These are phyloP conservation scores for Gnatocerus cornutus DNA, from an alignment of 2,888 invertebrate species.

Conservation along the genomic window DNA sequence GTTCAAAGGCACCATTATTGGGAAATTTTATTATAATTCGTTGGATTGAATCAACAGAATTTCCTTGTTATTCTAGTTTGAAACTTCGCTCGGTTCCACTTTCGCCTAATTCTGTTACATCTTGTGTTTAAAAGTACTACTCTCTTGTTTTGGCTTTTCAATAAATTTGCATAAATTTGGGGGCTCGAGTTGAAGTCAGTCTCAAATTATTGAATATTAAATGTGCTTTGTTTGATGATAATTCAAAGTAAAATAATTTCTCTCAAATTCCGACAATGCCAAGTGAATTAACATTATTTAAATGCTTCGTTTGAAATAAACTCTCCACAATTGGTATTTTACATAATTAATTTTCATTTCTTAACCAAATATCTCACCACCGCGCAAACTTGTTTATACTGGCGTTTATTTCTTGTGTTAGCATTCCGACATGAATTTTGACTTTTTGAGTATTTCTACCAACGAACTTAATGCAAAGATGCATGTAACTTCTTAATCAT, in stretches of 20 bases:
- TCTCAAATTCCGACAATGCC: constrained; percentile 18
- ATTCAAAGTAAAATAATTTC: constrained; percentile 34
- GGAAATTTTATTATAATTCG: not conserved
- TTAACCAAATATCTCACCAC: constrained; percentile 17
- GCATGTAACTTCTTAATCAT: constrained; percentile 37
- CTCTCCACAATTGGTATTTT: constrained; percentile 27
- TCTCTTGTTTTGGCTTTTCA: constrained; percentile 33
- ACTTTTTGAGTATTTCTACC: too few species aligned
- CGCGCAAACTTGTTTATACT: not conserved
- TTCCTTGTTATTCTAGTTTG: not conserved
- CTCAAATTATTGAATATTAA: constrained; percentile 39
- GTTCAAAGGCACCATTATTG: too few species aligned
- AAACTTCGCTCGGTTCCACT: not conserved
- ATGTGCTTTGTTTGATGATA: constrained; percentile 33
- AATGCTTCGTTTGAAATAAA: constrained; percentile 39
- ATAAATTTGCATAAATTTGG: constrained; percentile 41
- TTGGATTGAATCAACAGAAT: not conserved
- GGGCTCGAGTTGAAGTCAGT: constrained; percentile 12
- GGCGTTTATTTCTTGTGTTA: not conserved
- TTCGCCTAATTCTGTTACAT: constrained; percentile 15
- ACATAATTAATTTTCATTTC: constrained; percentile 33
- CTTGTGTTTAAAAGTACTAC: constrained; percentile 15
- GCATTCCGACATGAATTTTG: not conserved
- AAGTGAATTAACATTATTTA: constrained; percentile 39
- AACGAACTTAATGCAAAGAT: too few species aligned